Conservation (phyloP, 2,113 vertebrate species). For the Pluvianellus socialis region DNA sequence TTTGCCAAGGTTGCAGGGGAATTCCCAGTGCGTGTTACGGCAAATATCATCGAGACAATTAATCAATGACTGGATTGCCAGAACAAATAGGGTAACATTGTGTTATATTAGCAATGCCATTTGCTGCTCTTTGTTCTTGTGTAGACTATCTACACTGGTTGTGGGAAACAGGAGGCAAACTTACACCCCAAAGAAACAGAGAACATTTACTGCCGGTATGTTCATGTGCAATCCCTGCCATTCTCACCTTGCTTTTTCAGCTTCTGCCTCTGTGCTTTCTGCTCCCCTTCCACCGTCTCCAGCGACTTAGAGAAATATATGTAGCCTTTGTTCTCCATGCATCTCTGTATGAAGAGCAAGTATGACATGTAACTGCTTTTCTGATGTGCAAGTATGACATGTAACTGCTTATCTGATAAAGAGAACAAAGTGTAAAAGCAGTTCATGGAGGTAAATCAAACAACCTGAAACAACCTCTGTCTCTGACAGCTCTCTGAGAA, state of each 20-base stretch:
- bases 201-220: rapidly evolving
- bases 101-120: background rate
- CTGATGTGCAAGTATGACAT: background rate
- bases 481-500: background rate
- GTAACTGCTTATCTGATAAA: background rate
- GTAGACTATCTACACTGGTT: background rate
- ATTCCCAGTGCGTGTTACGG: background rate
- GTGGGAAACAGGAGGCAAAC: background rate
- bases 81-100: background rate
- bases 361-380: background rate
- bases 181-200: background rate
- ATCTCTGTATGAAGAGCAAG: background rate
- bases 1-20: slow-evolving; percentile 11
- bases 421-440: background rate
- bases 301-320: background rate
- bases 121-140: background rate
- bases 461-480: background rate
- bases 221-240: rapidly evolving
- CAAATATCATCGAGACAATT: background rate
- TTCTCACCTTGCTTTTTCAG: background rate
- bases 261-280: background rate
- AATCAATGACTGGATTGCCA: background rate
- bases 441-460: background rate
- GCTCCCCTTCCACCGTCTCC: background rate
- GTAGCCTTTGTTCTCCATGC: background rate